These are phyloP conservation scores for Chironomus tentans DNA, from an alignment of 2,888 invertebrate genomes.

Conservation along the genomic window DNA sequence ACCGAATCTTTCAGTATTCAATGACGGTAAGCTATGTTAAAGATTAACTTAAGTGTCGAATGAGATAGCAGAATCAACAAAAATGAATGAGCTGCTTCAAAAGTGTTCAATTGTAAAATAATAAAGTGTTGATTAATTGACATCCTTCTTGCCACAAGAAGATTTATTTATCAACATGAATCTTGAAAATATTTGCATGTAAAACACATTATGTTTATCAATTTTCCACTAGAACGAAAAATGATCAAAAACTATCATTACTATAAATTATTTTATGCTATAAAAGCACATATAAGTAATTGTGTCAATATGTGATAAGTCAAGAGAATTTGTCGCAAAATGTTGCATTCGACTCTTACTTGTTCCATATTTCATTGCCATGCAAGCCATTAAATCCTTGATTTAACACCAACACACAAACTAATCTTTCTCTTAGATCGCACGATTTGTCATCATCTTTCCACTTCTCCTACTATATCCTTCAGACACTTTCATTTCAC, in stretches of 20 bases:
- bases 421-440: conserved; percentile 8
- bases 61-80: no score
- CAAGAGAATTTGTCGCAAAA: neutral
- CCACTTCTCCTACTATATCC: neutral
- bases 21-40: no score
- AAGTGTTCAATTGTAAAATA: no score
- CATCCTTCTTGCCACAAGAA: neutral
- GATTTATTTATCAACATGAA: neutral
- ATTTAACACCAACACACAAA: neutral
- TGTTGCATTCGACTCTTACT: neutral
- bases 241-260: neutral
- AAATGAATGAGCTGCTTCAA: no score
- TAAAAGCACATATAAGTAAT: neutral
- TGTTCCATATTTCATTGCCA: neutral
- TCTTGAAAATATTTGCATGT: neutral
- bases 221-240: neutral
- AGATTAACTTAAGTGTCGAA: no score
- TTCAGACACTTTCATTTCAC: no score
- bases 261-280: neutral
- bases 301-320: conserved; percentile 7
- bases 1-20: no score
- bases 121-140: neutral
- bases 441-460: conserved; percentile 1
- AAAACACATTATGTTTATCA: neutral
- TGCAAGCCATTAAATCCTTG: conserved; percentile 18